A percentile compares a stretch with the other conserved stretches of the same genome.
phyloP scores from a whole-genome alignment of 2,888 invertebrate species.

The Tachina lurida region DNA sequence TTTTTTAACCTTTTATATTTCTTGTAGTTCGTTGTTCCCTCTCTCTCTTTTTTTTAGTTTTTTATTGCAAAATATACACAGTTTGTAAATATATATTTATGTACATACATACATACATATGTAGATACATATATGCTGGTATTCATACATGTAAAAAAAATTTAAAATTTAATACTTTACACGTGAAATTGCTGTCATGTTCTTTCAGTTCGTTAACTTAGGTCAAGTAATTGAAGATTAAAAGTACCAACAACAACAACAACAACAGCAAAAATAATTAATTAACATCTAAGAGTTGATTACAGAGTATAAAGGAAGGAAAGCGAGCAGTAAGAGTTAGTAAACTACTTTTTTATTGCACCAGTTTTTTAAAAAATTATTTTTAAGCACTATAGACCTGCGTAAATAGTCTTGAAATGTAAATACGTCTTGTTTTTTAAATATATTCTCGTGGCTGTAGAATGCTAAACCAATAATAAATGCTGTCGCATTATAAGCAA shows the following conservation, averaged over 20 bases:
- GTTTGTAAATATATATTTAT: not conserved
- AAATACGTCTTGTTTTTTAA: too few relatives aligned
- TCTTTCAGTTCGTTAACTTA: conserved; percentile 62
- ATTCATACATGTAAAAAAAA: not conserved
- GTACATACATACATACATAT: not conserved
- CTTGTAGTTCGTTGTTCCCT: conserved; percentile 3
- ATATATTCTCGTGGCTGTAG: too few relatives aligned
- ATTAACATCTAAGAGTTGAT: conserved; percentile 35
- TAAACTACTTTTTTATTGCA: conserved; percentile 46
- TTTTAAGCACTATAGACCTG: too few relatives aligned
- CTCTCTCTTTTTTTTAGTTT: not conserved
- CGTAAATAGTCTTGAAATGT: too few relatives aligned
- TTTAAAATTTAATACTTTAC: conserved; percentile 16
- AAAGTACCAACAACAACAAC: conserved; percentile 18
- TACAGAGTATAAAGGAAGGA: conserved; percentile 26
- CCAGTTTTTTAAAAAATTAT: conserved; percentile 19
- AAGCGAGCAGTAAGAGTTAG: conserved; percentile 14
- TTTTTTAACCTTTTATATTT: conserved; percentile 31
- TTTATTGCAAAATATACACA: not conserved
- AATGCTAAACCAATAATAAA: too few relatives aligned
- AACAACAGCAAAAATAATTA: conserved; percentile 40
- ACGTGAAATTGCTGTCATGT: conserved; percentile 56
- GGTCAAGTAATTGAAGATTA: conserved; percentile 62
- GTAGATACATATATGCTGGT: not conserved
- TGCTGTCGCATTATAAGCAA: too few relatives aligned